Conservation (phyloP, 2,888 invertebrate species). For the Rhodophaea formosa region DNA sequence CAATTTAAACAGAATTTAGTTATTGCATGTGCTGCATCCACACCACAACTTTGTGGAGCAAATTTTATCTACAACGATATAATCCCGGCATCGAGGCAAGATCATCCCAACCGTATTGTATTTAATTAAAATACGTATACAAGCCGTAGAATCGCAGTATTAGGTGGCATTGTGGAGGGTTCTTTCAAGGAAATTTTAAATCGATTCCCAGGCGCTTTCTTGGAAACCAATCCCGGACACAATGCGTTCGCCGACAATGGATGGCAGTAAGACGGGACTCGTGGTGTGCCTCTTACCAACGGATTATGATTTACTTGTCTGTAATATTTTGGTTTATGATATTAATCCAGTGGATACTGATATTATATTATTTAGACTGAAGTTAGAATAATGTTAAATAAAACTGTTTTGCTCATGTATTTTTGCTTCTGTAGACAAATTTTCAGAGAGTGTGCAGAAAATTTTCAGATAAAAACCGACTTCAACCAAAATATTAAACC, state of each 20-base stretch:
- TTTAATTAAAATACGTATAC: slow-evolving; percentile 51
- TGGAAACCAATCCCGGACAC: slow-evolving; percentile 74
- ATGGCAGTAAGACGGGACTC: slow-evolving; percentile 67
- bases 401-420: too few relatives aligned
- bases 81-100: background rate
- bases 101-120: slow-evolving; percentile 22
- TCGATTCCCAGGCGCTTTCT: slow-evolving; percentile 73
- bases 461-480: too few relatives aligned
- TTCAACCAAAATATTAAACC: too few relatives aligned
- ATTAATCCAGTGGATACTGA: slow-evolving; percentile 17
- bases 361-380: too few relatives aligned
- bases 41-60: too few relatives aligned
- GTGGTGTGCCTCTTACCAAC: slow-evolving; percentile 52
- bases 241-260: slow-evolving; percentile 70
- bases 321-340: slow-evolving; percentile 17
- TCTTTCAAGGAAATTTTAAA: slow-evolving; percentile 74
- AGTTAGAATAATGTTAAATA: too few relatives aligned
- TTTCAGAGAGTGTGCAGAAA: too few relatives aligned
- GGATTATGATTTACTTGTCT: slow-evolving; percentile 61
- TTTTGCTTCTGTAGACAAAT: too few relatives aligned
- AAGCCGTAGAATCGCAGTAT: slow-evolving; percentile 61
- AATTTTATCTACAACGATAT: background rate
- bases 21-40: too few relatives aligned
- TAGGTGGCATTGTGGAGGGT: slow-evolving; percentile 65
- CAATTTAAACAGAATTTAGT: too few relatives aligned